Conservation (phyloP, 2,113 vertebrate genomes). For the Jacana jacana region DNA sequence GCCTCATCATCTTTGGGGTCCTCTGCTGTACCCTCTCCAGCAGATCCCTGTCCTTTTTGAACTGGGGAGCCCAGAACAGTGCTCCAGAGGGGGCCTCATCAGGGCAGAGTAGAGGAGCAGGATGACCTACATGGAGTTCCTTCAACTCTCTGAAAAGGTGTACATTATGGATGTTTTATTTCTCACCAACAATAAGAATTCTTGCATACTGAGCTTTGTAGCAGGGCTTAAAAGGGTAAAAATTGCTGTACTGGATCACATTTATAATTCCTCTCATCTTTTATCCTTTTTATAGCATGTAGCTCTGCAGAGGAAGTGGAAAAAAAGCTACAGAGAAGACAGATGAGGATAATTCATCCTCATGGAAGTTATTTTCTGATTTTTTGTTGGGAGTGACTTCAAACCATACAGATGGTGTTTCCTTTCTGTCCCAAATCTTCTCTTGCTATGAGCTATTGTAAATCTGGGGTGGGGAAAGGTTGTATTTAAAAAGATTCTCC, state of each 20-base stretch:
- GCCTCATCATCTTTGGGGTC: too few relatives aligned
- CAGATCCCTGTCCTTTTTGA: too few relatives aligned
- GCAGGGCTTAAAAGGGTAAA: background rate
- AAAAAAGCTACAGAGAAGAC: background rate
- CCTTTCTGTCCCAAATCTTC: background rate
- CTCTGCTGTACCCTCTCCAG: too few relatives aligned
- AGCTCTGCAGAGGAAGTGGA: background rate
- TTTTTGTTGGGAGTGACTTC: background rate
- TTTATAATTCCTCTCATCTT: background rate
- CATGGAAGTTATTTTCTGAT: background rate
- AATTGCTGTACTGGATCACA: background rate
- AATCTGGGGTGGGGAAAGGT: background rate
- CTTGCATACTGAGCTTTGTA: background rate
- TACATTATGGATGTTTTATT: background rate
- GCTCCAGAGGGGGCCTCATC: too few relatives aligned
- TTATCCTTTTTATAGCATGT: background rate
- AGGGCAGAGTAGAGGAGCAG: too few relatives aligned
- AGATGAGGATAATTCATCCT: background rate
- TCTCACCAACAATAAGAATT: too few relatives aligned
- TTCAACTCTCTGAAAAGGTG: background rate
- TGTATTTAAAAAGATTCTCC: background rate
- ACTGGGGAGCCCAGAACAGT: too few relatives aligned
- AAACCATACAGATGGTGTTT: background rate
- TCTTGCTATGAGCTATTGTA: background rate
- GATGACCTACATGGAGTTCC: background rate